Conservation (phyloP, 2,797 vertebrate genomes). For the Hybognathus amarus region DNA sequence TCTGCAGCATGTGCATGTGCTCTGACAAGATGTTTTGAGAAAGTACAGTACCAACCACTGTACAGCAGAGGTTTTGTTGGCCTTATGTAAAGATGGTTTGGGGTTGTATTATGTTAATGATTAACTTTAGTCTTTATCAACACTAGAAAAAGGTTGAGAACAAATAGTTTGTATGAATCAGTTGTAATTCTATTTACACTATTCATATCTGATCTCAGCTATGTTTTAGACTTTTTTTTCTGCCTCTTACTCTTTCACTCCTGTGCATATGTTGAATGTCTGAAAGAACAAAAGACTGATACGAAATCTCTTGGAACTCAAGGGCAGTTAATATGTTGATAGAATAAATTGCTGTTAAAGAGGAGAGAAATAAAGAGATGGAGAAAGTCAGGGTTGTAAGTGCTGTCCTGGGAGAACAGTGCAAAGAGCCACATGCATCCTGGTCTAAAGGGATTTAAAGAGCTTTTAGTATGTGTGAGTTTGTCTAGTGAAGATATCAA, state of each 20-base stretch:
- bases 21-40: no score
- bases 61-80: not conserved
- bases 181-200: not conserved
- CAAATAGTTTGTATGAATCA: not conserved
- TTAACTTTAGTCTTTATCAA: not conserved
- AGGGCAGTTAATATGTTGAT: constrained; percentile 19
- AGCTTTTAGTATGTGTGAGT: constrained; percentile 27
- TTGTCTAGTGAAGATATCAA: constrained; percentile 30
- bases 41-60: no score
- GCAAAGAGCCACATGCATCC: constrained; percentile 12
- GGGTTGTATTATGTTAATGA: not conserved
- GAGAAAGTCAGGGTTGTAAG: constrained; percentile 4
- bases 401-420: not conserved
- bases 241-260: not conserved
- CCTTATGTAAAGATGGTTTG: not conserved
- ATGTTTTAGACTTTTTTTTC: not conserved
- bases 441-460: constrained; percentile 25
- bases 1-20: no score
- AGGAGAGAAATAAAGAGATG: constrained; percentile 13
- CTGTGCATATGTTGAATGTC: not conserved
- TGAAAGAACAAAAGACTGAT: not conserved
- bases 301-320: not conserved
- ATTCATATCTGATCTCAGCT: not conserved
- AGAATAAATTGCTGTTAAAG: not conserved
- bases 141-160: not conserved